Evolutionary conservation across 1,140 invertebrate genomes (phyloP).

Genomic region (Leucophenga varia): DNA sequence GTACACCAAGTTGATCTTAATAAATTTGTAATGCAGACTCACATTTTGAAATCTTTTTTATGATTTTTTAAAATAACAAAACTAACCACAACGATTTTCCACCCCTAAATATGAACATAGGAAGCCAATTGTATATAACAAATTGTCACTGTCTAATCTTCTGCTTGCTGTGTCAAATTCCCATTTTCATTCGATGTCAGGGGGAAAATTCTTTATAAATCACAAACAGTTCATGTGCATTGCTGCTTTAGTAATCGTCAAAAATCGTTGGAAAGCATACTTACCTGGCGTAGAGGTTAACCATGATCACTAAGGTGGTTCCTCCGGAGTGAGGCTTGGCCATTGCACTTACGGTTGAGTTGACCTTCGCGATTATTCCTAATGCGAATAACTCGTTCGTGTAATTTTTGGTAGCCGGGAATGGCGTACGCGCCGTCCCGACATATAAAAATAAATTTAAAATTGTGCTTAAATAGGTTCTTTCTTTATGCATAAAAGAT

Average conservation of each 20-base stretch:
- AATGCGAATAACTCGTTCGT: conserved; percentile 22
- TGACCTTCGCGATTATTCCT: conserved; percentile 7
- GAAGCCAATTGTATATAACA: too few species aligned
- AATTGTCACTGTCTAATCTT: too few species aligned
- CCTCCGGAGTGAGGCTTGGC: conserved; percentile 62
- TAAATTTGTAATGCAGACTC: too few species aligned
- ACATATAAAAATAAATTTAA: background rate
- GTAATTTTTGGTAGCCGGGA: conserved; percentile 20
- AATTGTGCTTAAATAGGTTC: conserved; percentile 7
- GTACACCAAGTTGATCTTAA: too few species aligned
- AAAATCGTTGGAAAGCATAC: conserved; percentile 51
- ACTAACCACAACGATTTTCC: too few species aligned
- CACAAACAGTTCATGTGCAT: background rate
- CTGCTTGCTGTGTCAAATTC: too few species aligned
- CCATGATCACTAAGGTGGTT: conserved; percentile 69
- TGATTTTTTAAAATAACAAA: too few species aligned
- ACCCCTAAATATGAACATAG: too few species aligned
- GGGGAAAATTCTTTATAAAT: too few species aligned
- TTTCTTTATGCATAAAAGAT: background rate
- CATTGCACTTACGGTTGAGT: conserved; percentile 1
- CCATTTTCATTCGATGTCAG: too few species aligned
- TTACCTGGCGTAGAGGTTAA: conserved; percentile 63
- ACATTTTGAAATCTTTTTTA: conserved; percentile 18
- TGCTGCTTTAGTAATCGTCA: too few species aligned
- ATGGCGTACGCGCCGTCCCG: conserved; percentile 15